These are phyloP conservation scores for Xenops minutus DNA, from an alignment of 2,797 vertebrate species.

Conservation along the genomic window DNA sequence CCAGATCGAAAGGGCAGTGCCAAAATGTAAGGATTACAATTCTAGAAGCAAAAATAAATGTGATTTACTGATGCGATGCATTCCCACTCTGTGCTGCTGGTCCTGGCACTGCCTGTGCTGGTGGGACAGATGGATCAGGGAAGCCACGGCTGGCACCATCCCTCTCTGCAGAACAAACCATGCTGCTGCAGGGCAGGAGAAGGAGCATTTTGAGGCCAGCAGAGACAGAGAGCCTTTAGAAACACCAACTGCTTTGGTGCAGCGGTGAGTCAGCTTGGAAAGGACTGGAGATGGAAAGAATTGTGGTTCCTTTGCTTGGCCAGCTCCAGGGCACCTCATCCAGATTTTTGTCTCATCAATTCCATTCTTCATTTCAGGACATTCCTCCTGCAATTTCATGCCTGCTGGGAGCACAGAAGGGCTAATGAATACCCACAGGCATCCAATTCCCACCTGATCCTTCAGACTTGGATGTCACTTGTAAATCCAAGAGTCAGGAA, in stretches of 20 bases:
- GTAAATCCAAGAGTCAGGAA: background rate
- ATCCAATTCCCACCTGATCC: background rate
- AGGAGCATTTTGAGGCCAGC: background rate
- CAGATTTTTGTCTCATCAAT: slow-evolving; percentile 23
- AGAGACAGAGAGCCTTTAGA: background rate
- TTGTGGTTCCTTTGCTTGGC: background rate
- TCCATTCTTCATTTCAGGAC: background rate
- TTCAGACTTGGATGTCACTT: background rate
- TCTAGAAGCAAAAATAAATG: background rate
- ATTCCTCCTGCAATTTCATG: background rate
- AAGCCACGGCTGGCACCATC: background rate
- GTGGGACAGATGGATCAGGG: background rate
- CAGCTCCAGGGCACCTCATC: background rate
- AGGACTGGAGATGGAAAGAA: background rate
- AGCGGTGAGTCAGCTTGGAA: slow-evolving; percentile 18
- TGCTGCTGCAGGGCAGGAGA: background rate
- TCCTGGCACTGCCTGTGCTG: background rate
- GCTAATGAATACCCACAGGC: background rate
- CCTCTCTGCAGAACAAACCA: background rate
- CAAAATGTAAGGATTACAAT: background rate
- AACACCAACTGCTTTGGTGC: background rate
- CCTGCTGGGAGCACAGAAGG: background rate
- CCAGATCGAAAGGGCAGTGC: background rate
- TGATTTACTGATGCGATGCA: fast-evolving
- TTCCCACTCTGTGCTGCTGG: background rate